Conservation (phyloP, 2,888 invertebrate genomes). For the Stenichneumon culpator region DNA sequence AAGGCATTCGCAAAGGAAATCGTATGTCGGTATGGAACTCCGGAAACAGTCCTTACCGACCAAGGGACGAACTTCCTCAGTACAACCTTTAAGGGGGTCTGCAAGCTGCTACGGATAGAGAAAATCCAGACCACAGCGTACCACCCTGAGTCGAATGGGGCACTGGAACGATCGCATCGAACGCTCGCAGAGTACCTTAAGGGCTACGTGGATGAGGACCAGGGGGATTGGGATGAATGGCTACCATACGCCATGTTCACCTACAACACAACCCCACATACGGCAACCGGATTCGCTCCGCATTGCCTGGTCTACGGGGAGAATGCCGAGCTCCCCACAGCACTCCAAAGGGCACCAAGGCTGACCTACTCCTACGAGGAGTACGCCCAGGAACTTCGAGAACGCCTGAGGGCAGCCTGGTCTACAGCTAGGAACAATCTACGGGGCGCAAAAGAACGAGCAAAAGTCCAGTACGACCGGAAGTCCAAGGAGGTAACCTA, state of each 20-base stretch:
- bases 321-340: slow-evolving; percentile 32
- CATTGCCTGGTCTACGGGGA: slow-evolving; percentile 39
- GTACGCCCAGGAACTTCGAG: slow-evolving; percentile 5
- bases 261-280: neutral
- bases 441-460: neutral
- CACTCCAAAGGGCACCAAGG: neutral
- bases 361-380: slow-evolving; percentile 6
- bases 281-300: neutral
- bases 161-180: no score
- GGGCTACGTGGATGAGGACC: no score
- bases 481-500: neutral
- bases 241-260: neutral
- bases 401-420: neutral
- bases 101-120: no score
- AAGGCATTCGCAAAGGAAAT: no score
- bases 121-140: slow-evolving; percentile 41
- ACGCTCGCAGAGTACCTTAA: no score
- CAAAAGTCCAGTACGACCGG: neutral
- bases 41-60: slow-evolving; percentile 34
- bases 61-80: slow-evolving; percentile 11
- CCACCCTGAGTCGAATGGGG: no score
- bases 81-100: slow-evolving; percentile 63
- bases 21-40: no score
- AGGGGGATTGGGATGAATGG: no score
- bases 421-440: neutral